Evolutionary conservation across 2,113 vertebrate genomes (phyloP).

Genomic region (Orycteropus afer): DNA sequence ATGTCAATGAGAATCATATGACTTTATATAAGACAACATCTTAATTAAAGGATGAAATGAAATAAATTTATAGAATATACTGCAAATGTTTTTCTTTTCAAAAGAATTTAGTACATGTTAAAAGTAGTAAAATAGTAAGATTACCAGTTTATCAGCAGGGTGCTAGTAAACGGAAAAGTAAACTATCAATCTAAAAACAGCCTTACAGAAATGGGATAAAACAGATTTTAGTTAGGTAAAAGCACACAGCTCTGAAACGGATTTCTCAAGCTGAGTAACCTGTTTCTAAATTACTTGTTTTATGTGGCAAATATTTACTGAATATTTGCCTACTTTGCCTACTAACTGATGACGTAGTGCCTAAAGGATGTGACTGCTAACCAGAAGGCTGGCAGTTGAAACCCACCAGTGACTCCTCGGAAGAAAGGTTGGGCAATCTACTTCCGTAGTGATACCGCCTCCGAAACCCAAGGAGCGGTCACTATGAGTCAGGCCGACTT

Average conservation of each 20-base stretch:
- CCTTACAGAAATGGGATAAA: not conserved
- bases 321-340: no score
- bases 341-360: no score
- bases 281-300: conserved; percentile 46
- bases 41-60: conserved; percentile 7
- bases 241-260: not conserved
- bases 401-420: no score
- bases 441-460: no score
- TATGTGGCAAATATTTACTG: conserved; percentile 14
- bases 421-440: no score
- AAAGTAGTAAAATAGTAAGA: not conserved
- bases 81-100: conserved; percentile 11
- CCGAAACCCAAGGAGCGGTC: no score
- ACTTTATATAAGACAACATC: not conserved
- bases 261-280: not conserved
- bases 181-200: conserved; percentile 8
- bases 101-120: not conserved
- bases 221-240: not conserved
- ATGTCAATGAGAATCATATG: not conserved
- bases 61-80: conserved; percentile 4
- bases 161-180: conserved; percentile 13
- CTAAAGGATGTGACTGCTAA: no score
- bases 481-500: no score
- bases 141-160: not conserved
- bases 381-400: no score